Evolutionary conservation across 2,113 vertebrate genomes (phyloP).

Genomic region (Nicator chloris): DNA sequence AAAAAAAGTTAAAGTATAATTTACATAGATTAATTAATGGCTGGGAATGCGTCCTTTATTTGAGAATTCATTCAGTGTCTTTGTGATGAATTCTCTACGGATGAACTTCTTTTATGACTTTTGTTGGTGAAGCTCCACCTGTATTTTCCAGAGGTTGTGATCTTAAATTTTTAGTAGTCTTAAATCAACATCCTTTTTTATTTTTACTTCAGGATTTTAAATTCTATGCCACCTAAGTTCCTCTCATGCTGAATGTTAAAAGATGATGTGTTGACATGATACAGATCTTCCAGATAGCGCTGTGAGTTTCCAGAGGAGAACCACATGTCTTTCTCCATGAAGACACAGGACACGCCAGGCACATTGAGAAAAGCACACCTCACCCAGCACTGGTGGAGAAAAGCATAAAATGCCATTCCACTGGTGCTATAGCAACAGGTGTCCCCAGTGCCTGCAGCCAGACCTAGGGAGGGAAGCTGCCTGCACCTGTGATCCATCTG

Average conservation of each 20-base stretch:
- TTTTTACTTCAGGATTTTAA: background rate
- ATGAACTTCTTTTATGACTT: background rate
- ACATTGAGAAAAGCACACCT: background rate
- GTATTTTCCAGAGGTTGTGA: background rate
- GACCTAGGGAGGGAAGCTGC: background rate
- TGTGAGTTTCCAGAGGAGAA: background rate
- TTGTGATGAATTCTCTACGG: background rate
- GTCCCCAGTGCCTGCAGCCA: background rate
- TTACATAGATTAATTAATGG: background rate
- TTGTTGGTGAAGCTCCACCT: background rate
- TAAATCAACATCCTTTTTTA: background rate
- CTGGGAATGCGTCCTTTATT: background rate
- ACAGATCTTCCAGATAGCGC: background rate
- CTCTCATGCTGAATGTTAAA: background rate
- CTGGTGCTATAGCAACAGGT: background rate
- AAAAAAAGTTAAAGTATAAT: background rate
- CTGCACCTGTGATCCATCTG: background rate
- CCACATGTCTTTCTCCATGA: background rate
- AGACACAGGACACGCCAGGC: background rate
- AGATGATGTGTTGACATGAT: background rate
- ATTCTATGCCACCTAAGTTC: background rate
- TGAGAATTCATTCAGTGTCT: background rate
- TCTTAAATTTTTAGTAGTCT: background rate
- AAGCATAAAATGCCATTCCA: background rate
- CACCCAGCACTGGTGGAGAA: background rate